Evolutionary conservation across 1,140 invertebrate genomes (phyloP), one percentile per base, ranked within the genome.

Genomic region (Ips nitidus): DNA sequence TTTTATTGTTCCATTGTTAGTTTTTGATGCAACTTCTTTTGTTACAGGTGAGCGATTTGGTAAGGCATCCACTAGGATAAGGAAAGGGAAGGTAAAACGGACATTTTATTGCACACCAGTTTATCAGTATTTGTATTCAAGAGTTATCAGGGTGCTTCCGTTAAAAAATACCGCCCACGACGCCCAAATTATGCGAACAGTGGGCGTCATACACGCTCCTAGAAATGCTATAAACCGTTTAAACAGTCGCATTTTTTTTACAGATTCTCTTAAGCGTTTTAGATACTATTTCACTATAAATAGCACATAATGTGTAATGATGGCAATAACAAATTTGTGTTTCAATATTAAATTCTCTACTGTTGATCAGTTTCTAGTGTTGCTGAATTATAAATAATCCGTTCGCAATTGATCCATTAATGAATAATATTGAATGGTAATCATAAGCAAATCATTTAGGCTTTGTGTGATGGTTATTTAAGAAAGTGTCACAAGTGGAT

Each of bases 1-100:
- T 67, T 67, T 67, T 59, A 67, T 67, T 67, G 65, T 67, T 59
- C 65, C 65, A 67, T 67, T 67, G 65, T 67, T 67, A 4, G 52
- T 2, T 55, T 37, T 36, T 59, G 8, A 60, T 8, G 8, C 55
- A 59, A 67, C 52, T 42, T 66, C 40, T 53, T 67, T 59, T 67
- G 65, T 67, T 67, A 36, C 56, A 67, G 65, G 65, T 67, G 57
- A 60, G 56, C 43, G 55, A 67, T 58, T 67, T 67, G 38, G 56
- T 42, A 67, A 67, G 38, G 7, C 52, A 22, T 47, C 52, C 5
- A n/a, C 5, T 5, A 5, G 39, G 39, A 8, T 41, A 43, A 43
- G 38, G 58, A 7, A 40, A 58, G 56, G 6, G 4, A 53, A 53
- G 39, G n/a, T 37, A 7, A 37, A n/a, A 53, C 3, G 4, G 36